These are phyloP conservation scores for Rhineura floridana DNA, from an alignment of 2,113 vertebrate genomes.

Conservation along the genomic window DNA sequence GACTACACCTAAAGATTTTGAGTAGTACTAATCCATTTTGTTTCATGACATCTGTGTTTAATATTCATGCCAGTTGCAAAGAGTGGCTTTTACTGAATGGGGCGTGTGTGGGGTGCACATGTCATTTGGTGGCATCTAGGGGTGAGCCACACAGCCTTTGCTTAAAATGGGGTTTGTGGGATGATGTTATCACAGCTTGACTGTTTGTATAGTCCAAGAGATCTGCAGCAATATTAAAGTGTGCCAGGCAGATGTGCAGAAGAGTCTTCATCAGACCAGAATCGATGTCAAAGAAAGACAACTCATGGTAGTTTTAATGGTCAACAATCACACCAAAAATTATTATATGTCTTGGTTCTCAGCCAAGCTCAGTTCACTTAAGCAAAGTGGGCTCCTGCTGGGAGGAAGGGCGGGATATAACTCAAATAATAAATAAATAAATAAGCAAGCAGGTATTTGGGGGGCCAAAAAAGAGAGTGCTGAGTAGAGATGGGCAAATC, in stretches of 20 bases:
- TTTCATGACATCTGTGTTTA: too few species aligned
- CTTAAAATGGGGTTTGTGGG: not conserved
- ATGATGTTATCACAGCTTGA: not conserved
- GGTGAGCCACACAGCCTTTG: not conserved
- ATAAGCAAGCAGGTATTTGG: not conserved
- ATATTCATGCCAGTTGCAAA: too few species aligned
- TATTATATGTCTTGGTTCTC: not conserved
- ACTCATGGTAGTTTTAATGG: too few species aligned
- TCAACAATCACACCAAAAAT: not conserved
- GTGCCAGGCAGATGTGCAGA: not conserved
- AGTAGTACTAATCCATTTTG: not conserved
- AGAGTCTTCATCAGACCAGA: not conserved
- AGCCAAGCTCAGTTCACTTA: not conserved
- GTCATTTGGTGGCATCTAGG: not conserved
- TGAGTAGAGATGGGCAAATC: too few species aligned
- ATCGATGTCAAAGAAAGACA: too few species aligned
- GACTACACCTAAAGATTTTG: not conserved
- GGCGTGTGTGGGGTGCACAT: too few species aligned
- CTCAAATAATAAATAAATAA: too few species aligned
- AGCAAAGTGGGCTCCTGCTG: too few species aligned
- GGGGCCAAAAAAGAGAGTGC: not conserved
- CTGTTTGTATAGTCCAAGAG: not conserved
- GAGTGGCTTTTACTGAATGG: not conserved
- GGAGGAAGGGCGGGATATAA: too few species aligned
- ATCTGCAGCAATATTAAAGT: not conserved